These are phyloP conservation scores for Ptychochromis oligacanthus DNA, from an alignment of 2,113 vertebrate genomes.

Conservation along the genomic window DNA sequence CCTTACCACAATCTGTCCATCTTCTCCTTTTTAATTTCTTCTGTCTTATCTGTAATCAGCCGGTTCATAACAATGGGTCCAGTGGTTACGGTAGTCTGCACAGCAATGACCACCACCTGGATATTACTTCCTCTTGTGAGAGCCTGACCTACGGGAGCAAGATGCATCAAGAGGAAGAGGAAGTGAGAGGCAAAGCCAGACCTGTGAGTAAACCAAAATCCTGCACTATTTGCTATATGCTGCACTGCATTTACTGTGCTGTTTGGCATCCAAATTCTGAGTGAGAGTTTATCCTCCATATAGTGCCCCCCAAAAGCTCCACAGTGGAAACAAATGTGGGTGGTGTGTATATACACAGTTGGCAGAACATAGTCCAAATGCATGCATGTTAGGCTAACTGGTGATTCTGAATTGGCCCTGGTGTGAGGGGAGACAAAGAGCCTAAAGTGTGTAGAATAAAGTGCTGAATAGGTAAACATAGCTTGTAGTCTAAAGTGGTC, in stretches of 20 bases:
- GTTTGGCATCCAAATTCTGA: neutral
- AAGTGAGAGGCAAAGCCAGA: slow-evolving; percentile 74
- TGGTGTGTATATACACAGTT: neutral
- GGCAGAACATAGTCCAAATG: neutral
- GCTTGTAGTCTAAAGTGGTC: neutral
- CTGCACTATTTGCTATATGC: neutral
- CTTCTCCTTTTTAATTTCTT: neutral
- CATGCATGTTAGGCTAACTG: neutral
- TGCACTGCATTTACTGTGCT: neutral
- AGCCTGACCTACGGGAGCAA: slow-evolving; percentile 78
- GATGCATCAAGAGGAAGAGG: slow-evolving; percentile 73
- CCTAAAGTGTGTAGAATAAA: neutral
- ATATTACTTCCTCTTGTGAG: slow-evolving; percentile 90
- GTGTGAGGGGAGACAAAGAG: too few relatives aligned
- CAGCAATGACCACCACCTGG: slow-evolving; percentile 89
- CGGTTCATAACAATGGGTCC: slow-evolving; percentile 90
- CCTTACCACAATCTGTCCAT: neutral
- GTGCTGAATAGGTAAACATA: neutral
- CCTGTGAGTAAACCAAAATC: slow-evolving; percentile 78
- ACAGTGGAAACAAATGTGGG: neutral
- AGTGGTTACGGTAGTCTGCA: slow-evolving; percentile 90
- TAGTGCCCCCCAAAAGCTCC: too few relatives aligned
- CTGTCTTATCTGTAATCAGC: slow-evolving; percentile 73
- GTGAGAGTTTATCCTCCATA: neutral
- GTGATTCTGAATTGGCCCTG: neutral